These are phyloP conservation scores for Acrocephalus arundinaceus DNA, from an alignment of 2,113 vertebrate species.

Conservation along the genomic window DNA sequence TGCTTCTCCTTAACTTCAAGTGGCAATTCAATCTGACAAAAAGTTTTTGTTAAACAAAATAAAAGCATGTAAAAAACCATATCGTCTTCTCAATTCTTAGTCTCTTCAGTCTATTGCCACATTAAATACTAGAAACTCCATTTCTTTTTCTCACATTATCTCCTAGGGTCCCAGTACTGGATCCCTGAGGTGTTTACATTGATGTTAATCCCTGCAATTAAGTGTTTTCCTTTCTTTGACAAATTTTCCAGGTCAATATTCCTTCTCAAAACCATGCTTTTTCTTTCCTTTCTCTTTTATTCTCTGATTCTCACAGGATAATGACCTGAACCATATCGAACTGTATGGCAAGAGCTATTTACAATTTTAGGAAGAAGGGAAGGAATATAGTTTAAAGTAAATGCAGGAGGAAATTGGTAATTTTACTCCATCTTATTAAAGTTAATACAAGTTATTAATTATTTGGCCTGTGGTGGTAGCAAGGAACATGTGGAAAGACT, in stretches of 20 bases:
- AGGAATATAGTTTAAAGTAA: not conserved
- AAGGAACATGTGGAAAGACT: not conserved
- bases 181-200: not conserved
- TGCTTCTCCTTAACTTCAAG: not conserved
- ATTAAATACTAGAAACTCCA: not conserved
- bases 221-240: not conserved
- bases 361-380: not conserved
- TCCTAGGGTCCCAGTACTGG: not conserved
- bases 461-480: not conserved
- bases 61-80: not conserved
- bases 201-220: not conserved
- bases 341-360: rapidly evolving
- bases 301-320: not conserved
- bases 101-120: not conserved
- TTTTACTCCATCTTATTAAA: not conserved
- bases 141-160: not conserved
- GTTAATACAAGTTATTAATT: not conserved
- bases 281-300: not conserved
- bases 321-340: not conserved
- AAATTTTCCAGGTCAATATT: not conserved
- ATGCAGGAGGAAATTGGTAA: not conserved
- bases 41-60: not conserved
- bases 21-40: not conserved
- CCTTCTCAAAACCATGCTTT: not conserved
- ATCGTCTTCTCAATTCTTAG: not conserved